A percentile compares a stretch with the other conserved stretches of the same genome.
phyloP scores from a whole-genome alignment of 2,797 vertebrate genomes.

The Gymnoscopelus microlampas region DNA sequence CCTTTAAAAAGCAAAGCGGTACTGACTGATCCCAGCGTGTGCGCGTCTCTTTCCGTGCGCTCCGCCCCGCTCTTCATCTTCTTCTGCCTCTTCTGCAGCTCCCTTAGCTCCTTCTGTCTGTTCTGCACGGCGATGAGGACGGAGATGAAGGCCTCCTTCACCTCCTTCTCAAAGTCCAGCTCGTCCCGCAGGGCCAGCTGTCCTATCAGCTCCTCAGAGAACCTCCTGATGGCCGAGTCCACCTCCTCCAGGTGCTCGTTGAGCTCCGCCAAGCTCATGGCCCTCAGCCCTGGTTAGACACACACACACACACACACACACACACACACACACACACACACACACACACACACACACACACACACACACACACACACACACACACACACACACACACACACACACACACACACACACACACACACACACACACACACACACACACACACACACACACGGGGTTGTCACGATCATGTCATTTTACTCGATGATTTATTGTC shows the following conservation, averaged over 20 bases:
- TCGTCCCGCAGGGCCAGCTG: slow-evolving; percentile 96
- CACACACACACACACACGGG: neutral
- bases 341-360: neutral
- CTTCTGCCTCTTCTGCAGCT: slow-evolving; percentile 92
- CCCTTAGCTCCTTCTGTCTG: slow-evolving; percentile 93
- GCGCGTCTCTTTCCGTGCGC: slow-evolving; percentile 63
- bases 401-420: slow-evolving; percentile 2
- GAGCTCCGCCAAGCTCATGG: slow-evolving; percentile 84
- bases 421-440: neutral
- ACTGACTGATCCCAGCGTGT: slow-evolving; percentile 84
- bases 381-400: slow-evolving; percentile 3
- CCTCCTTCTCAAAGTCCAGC: slow-evolving; percentile 97
- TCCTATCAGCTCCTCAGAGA: slow-evolving; percentile 93
- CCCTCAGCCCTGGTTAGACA: slow-evolving; percentile 81
- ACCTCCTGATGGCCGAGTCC: slow-evolving; percentile 87
- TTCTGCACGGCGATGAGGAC: slow-evolving; percentile 97
- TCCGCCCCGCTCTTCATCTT: slow-evolving; percentile 84
- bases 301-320: slow-evolving; percentile 18
- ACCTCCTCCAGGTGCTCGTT: slow-evolving; percentile 89
- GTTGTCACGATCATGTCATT: neutral
- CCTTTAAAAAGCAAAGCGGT: neutral
- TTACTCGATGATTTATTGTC: neutral
- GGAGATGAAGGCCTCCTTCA: slow-evolving; percentile 98
- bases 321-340: neutral
- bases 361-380: neutral